Base-by-base conservation (phyloP, 2,113 vertebrate species). In the Anhinga rufa region DNA sequence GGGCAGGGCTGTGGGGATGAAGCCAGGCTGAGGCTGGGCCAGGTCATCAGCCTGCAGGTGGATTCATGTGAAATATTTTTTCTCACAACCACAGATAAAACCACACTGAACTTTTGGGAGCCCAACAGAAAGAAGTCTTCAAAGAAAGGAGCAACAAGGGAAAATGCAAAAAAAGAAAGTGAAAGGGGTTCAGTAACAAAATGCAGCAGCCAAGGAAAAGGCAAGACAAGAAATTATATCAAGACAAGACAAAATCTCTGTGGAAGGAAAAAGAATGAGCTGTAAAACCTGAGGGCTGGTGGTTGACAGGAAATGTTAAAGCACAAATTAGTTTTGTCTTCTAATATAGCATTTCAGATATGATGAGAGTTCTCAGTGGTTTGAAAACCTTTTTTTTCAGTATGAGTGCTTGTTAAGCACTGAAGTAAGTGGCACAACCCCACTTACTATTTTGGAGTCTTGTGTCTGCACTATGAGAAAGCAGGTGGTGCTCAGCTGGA, bases 381-480 rank as follows among this genome's bases (percentile, higher is more conserved):
- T 79, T 72, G 26, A 64, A 86, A 91, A 26, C 13, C 9, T n/a
- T 57, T 2, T 57, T 2, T 74, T 52, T 71, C 48, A 26, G 2
- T 29, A 5, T n/a, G 48, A 55, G 7, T 44, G 14, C 16, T 58
- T 79, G 36, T 5, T 31, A 74, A 26, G 14, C 15, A 48, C 20
- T 48, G 76, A 54, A 17, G 14, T 55, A 78, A 48, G 21, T 49
- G 12, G 12, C 20, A 40, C 16, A 83, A 60, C 5, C 9, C 17
- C 14, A 32, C 17, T 72, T 72, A 48, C 12, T 72, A 24, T 72
- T 86, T 65, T 31, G 9, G 26, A 57, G 17, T 32, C 13, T 55
- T 0, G 0, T 24, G 1, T 44, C 55, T 78, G 55, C 20, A 22
- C 9, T 70, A 17, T 2, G 0, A 54, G 46, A 77, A 69, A 81